Base-by-base conservation (phyloP, 2,888 invertebrate species). In the Drosophila nr. medialis region DNA sequence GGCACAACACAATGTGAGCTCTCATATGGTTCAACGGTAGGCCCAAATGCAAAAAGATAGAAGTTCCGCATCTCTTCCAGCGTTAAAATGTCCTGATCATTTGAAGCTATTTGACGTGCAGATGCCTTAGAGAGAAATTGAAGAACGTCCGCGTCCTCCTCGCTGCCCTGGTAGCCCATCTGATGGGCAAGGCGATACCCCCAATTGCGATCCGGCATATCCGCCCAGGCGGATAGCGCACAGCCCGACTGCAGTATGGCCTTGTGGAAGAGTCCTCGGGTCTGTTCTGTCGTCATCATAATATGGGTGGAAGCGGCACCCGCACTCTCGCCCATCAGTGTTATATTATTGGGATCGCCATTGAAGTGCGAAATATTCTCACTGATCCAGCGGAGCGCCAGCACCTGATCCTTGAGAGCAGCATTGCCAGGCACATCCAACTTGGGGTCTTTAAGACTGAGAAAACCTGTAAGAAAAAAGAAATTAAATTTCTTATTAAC, bases 271-370 rank as follows among this genome's bases (percentile, higher is more conserved):
- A 93, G 87, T 4, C 90, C 92, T 75, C 93, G 93, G 0, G 94
- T 87, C 83, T 93, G 92, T 11, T 93, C 93, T 0, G 94, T 93
- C 8, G 94, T 81, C 86, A 94, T 92, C 72, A 94, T 90, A 24
- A 92, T 92, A 77, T 94, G 93, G 0, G 93, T 91, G 4, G 93
- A 92, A 8, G 92, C 93, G 2, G 91, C 93, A 7, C 94, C 94
- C 15, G 94, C 94, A 79, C 94, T 94, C 76, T 94, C 93, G 0
- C 94, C 94, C 86, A 94, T 93, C n/a, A 94, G 81, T 0, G 94
- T 94, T 5, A 93, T 93, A 72, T 94, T 94, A 30, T 93, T 85
- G 1, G 93, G 91, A 87, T 94, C 94, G 1, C 94, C 94, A 70
- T 93, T 93, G 70, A 94, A 94, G 42, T 86, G 78, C 24, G 78